A percentile compares a stretch with the other conserved stretches of the same genome.
Evolutionary conservation across 2,888 invertebrate species (phyloP).

Genomic region (Drosophila siamana): DNA sequence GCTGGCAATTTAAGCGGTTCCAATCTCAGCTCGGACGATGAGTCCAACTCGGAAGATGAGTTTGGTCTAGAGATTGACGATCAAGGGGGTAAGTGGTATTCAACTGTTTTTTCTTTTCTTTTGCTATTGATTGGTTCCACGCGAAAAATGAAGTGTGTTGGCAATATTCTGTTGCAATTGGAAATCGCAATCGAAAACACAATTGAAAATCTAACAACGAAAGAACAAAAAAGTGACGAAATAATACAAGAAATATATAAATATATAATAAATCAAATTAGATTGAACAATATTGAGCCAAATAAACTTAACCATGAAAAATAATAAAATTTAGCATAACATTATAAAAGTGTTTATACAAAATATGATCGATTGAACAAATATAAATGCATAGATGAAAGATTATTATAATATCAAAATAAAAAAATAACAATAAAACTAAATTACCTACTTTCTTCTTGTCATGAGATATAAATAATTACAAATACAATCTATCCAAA

Average conservation of each 20-base stretch:
- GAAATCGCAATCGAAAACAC: background rate
- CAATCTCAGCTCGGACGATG: slow-evolving; percentile 80
- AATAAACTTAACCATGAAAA: background rate
- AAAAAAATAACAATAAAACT: too few species aligned
- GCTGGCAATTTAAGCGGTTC: slow-evolving; percentile 63
- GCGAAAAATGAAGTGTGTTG: slow-evolving; percentile 36
- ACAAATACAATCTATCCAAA: too few species aligned
- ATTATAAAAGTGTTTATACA: too few species aligned
- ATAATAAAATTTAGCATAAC: too few species aligned
- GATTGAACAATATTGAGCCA: too few species aligned
- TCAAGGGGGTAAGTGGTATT: slow-evolving; percentile 79
- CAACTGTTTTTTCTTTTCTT: background rate
- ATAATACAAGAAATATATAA: background rate
- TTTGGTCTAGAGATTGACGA: slow-evolving; percentile 82
- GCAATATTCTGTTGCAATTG: slow-evolving; percentile 62
- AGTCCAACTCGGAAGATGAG: slow-evolving; percentile 81
- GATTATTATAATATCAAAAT: too few species aligned
- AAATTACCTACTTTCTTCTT: too few species aligned
- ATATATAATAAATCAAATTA: background rate
- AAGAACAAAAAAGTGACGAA: background rate
- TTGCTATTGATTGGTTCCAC: slow-evolving; percentile 7
- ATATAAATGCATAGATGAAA: too few species aligned
- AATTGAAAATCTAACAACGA: background rate
- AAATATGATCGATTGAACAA: too few species aligned
- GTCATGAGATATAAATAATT: too few species aligned